phyloP scores from a whole-genome alignment of 2,888 invertebrate species.

The Folsomia manolachei region DNA sequence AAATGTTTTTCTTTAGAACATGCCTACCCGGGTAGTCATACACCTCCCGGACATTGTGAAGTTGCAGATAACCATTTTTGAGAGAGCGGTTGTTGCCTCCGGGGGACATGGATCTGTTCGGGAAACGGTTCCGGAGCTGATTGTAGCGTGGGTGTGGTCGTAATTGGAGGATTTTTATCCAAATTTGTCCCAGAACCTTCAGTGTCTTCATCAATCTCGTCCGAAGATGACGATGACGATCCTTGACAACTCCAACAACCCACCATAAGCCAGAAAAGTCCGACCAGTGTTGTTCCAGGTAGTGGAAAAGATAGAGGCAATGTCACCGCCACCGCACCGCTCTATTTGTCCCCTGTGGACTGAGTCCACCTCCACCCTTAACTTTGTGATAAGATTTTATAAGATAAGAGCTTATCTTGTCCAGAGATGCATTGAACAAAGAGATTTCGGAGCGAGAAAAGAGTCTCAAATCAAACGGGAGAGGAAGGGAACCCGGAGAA shows the following conservation, averaged over 20 bases:
- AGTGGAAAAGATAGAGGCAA: conserved; percentile 42
- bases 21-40: too few species aligned
- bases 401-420: not conserved
- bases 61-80: not conserved
- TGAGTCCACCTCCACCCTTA: not conserved
- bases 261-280: conserved; percentile 41
- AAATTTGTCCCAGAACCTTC: too few species aligned
- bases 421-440: not conserved
- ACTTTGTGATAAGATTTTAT: not conserved
- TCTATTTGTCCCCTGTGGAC: not conserved
- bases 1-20: not conserved
- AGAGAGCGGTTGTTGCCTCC: too few species aligned
- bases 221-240: conserved; percentile 1
- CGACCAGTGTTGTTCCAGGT: conserved; percentile 39
- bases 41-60: not conserved
- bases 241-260: conserved; percentile 44
- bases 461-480: too few species aligned
- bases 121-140: too few species aligned
- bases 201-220: not conserved
- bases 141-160: not conserved
- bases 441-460: not conserved
- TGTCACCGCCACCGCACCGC: conserved; percentile 36
- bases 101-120: too few species aligned
- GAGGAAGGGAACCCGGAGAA: not conserved
- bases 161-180: not conserved